phyloP scores from a whole-genome alignment of 2,113 vertebrate species.

The Esox niger region DNA sequence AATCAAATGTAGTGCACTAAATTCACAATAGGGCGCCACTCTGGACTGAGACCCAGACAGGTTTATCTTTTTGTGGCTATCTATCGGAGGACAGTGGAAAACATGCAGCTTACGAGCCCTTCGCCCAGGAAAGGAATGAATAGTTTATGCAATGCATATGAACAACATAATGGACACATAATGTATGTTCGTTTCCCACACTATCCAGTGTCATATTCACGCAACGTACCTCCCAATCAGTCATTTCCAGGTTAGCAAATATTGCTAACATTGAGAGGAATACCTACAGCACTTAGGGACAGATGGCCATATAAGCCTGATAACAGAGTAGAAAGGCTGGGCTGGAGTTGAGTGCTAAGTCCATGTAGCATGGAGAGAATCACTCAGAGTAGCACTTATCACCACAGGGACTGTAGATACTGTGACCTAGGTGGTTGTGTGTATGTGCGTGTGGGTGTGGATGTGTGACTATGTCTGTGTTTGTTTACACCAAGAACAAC shows the following conservation, averaged over 20 bases:
- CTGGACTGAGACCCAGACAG: not conserved
- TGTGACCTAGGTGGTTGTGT: not conserved
- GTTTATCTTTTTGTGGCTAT: conserved; percentile 18
- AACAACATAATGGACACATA: no score
- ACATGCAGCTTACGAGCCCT: not conserved
- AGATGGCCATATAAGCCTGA: not conserved
- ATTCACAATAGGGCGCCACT: no score
- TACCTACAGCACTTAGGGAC: not conserved
- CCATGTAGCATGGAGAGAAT: not conserved
- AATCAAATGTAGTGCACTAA: no score
- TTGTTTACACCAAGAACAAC: no score
- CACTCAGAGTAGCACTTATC: not conserved
- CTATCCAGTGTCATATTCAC: not conserved
- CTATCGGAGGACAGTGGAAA: conserved; percentile 24
- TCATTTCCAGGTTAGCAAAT: not conserved
- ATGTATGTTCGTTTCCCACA: no score
- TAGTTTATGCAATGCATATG: not conserved
- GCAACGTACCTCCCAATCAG: not conserved
- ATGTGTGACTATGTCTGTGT: not conserved
- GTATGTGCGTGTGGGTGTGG: not conserved
- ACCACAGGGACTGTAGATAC: not conserved
- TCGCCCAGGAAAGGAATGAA: not conserved
- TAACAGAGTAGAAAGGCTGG: not conserved
- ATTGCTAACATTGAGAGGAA: not conserved
- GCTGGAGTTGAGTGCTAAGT: not conserved